These are phyloP conservation scores for Phaenicophaeus curvirostris DNA, from an alignment of 2,797 vertebrate species.

Conservation along the genomic window DNA sequence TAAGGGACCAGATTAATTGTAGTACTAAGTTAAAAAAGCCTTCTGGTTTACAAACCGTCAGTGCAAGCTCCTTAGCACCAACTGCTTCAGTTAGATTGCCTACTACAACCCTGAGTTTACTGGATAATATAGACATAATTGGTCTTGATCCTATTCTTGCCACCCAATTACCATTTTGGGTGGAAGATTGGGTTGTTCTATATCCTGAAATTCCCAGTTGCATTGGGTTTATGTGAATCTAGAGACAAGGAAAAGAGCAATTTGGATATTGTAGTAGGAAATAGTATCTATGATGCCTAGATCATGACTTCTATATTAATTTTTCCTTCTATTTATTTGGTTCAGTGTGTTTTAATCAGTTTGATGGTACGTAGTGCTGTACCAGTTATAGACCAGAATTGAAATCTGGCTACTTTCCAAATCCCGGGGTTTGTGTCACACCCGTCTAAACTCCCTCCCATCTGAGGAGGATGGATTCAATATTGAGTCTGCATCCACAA, in stretches of 20 bases:
- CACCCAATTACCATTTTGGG: too few relatives aligned
- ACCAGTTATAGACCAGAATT: background rate
- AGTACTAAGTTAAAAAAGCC: background rate
- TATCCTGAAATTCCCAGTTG: background rate
- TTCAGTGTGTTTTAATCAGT: background rate
- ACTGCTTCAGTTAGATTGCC: background rate
- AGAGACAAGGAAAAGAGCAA: background rate
- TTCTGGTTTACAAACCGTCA: background rate
- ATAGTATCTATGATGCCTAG: background rate
- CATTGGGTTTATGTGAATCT: background rate
- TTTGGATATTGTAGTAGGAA: background rate
- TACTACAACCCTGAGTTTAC: background rate
- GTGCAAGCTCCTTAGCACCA: background rate
- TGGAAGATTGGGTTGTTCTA: background rate
- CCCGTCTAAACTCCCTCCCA: background rate
- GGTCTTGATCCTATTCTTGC: background rate
- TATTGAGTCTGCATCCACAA: background rate
- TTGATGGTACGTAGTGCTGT: background rate
- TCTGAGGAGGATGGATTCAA: background rate
- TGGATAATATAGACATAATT: rapidly evolving
- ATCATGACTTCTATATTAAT: too few relatives aligned
- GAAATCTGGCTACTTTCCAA: background rate
- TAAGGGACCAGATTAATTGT: background rate
- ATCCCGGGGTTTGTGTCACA: background rate
- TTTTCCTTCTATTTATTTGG: background rate